Conservation (phyloP, 1,140 invertebrate genomes). For the Euura lappo region DNA sequence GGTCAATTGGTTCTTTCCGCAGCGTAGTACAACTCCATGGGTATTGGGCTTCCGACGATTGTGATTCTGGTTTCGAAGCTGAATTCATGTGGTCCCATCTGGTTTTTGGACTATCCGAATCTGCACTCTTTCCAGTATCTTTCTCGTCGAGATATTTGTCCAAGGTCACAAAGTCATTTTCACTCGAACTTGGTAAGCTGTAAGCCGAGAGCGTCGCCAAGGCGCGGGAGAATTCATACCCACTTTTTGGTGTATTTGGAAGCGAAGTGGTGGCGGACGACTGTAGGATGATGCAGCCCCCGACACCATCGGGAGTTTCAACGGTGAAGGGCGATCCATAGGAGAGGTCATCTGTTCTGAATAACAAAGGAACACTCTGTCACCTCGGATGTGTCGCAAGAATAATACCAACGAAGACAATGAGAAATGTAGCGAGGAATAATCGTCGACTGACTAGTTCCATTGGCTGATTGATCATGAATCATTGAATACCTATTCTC, state of each 20-base stretch:
- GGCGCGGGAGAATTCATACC: constrained; percentile 17
- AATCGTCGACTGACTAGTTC: too few species aligned
- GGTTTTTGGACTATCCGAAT: background rate
- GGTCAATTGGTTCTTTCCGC: background rate
- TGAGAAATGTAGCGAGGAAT: too few species aligned
- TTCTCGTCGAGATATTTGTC: background rate
- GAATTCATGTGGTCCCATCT: constrained; percentile 8
- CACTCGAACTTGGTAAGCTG: background rate
- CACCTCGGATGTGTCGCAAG: too few species aligned
- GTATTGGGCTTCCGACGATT: constrained; percentile 6
- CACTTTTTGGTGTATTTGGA: constrained; percentile 24
- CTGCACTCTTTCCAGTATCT: constrained; percentile 3
- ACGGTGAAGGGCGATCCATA: background rate
- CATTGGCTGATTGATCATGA: constrained; percentile 16
- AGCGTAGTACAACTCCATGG: background rate
- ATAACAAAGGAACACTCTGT: background rate
- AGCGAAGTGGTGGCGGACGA: constrained; percentile 26
- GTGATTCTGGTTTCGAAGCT: constrained; percentile 16
- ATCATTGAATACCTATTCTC: constrained; percentile 20
- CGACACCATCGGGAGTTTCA: constrained; percentile 17
- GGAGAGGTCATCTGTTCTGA: background rate
- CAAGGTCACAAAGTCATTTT: constrained; percentile 1
- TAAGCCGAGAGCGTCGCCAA: background rate
- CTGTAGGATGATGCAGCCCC: constrained; percentile 25
- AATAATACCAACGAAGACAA: too few species aligned